Conservation (phyloP, 2,113 vertebrate genomes). For the Phycodurus eques region DNA sequence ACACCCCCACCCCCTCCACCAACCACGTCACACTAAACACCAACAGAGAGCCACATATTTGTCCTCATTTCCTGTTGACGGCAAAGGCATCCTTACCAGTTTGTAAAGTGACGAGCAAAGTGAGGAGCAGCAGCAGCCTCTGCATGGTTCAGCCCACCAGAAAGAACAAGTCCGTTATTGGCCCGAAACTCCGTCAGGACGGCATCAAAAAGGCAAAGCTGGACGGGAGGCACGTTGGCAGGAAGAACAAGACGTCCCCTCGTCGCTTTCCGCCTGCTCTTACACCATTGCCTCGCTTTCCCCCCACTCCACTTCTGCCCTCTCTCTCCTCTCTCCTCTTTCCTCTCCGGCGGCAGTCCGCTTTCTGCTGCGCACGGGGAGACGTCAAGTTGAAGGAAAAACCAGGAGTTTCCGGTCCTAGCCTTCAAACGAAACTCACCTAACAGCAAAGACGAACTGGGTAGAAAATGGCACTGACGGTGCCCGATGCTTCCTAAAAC, state of each 20-base stretch:
- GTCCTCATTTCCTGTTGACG: not conserved
- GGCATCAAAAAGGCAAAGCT: slow-evolving; percentile 66
- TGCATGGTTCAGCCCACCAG: slow-evolving; percentile 76
- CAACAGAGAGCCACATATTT: not conserved
- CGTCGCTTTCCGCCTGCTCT: slow-evolving; percentile 5
- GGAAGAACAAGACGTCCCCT: slow-evolving; percentile 10
- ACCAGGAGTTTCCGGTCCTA: not conserved
- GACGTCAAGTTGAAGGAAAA: not conserved
- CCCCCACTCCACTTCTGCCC: slow-evolving; percentile 12
- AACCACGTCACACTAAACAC: not conserved
- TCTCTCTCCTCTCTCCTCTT: not conserved
- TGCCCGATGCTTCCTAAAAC: too few relatives aligned
- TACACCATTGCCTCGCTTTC: slow-evolving; percentile 46
- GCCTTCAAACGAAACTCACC: slow-evolving; percentile 39
- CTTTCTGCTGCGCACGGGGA: slow-evolving; percentile 29
- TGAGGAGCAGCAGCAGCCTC: slow-evolving; percentile 75
- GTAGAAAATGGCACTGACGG: not conserved
- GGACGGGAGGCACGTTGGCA: slow-evolving; percentile 30
- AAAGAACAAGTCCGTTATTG: slow-evolving; percentile 61
- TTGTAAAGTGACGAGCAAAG: slow-evolving; percentile 71
- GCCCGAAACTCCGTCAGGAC: slow-evolving; percentile 71
- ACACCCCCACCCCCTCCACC: not conserved
- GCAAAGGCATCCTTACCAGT: slow-evolving; percentile 59
- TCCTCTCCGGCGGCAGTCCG: slow-evolving; percentile 49
- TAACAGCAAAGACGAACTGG: not conserved